Percentiles rank a stretch among this genome's conserved stretches.
These are phyloP conservation scores for Hippocampus mohnikei DNA, from an alignment of 2,113 vertebrate species.

Conservation along the genomic window DNA sequence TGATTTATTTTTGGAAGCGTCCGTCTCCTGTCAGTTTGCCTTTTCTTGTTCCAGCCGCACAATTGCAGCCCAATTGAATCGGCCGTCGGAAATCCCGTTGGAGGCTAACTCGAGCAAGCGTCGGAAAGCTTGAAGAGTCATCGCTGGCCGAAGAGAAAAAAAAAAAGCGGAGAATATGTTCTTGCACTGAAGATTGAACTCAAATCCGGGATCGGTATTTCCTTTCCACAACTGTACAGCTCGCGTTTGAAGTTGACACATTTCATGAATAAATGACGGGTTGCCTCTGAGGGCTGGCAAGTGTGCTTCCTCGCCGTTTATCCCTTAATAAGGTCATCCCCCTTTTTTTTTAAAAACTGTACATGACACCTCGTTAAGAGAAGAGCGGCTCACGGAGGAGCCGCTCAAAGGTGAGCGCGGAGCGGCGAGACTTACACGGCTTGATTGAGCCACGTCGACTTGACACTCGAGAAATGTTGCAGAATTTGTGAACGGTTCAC, in stretches of 20 bases:
- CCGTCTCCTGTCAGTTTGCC: conserved; percentile 60
- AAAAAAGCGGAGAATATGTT: conserved; percentile 17
- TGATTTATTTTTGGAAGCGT: conserved; percentile 57
- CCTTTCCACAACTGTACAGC: background rate
- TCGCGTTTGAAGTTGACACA: conserved; percentile 1
- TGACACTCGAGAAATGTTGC: conserved; percentile 2
- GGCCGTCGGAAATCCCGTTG: conserved; percentile 59
- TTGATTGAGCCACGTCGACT: conserved; percentile 2
- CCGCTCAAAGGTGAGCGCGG: conserved; percentile 25
- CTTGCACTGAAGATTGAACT: background rate
- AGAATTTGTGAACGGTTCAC: background rate
- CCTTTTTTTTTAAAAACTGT: conserved; percentile 62
- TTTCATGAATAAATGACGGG: conserved; percentile 17
- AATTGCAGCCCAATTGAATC: conserved; percentile 63
- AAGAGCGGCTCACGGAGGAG: conserved; percentile 33
- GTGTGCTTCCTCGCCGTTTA: conserved; percentile 28
- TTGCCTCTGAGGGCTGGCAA: conserved; percentile 13
- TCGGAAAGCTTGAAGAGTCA: conserved; percentile 26
- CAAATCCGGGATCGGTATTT: background rate
- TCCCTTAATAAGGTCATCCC: conserved; percentile 71
- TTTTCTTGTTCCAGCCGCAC: conserved; percentile 47
- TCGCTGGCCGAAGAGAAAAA: conserved; percentile 2
- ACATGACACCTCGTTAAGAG: conserved; percentile 71
- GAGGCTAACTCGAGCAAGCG: conserved; percentile 35
- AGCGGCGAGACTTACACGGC: conserved; percentile 6